Evolutionary conservation across 2,888 invertebrate species (phyloP), one percentile per base, ranked within the genome.

Genomic region (Drosophila nigritarsus): DNA sequence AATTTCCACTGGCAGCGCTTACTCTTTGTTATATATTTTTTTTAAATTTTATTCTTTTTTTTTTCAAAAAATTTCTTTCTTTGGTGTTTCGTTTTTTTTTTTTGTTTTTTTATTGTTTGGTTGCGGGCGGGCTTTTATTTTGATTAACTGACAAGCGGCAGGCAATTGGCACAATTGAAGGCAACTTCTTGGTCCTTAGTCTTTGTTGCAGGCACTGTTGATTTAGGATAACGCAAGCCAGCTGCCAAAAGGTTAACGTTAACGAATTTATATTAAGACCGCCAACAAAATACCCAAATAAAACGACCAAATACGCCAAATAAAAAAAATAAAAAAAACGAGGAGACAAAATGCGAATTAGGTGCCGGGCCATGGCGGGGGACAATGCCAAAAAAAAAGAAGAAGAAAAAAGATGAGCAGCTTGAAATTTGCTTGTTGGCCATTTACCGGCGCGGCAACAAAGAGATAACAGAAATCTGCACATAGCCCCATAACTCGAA

Each of bases 111-210:
- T 62, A 61, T 73, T 67, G 58, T 61, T 66, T 71, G 29, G 61
- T 27, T 42, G 27, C 51, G 55, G 70, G 59, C 38, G 65, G 87
- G 85, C 89, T 86, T 87, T 89, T 89, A 89, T 82, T 86, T 89
- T 89, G 89, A 89, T 86, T 87, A 86, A 89, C 85, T 87, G 87
- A 84, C 84, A 84, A 86, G 79, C 89, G 87, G 80, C 84, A 73
- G 87, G 85, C 89, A 85, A 89, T 85, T 87, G 85, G 87, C 87
- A 81, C 87, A 89, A 85, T 85, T 89, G 85, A 81, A 80, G 77
- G 68, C 74, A 66, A 68, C 65, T 63, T 54, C 60, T 50, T 51
- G 50, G 73, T 62, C 53, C 74, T 63, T 55, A 65, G 77, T 59
- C 73, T 67, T 65, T 79, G 79, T 73, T 73, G 73, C 71, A 62